Evolutionary conservation across 1,140 invertebrate species (phyloP), one percentile per base, ranked within the genome.

Genomic region (Octopus sinensis): DNA sequence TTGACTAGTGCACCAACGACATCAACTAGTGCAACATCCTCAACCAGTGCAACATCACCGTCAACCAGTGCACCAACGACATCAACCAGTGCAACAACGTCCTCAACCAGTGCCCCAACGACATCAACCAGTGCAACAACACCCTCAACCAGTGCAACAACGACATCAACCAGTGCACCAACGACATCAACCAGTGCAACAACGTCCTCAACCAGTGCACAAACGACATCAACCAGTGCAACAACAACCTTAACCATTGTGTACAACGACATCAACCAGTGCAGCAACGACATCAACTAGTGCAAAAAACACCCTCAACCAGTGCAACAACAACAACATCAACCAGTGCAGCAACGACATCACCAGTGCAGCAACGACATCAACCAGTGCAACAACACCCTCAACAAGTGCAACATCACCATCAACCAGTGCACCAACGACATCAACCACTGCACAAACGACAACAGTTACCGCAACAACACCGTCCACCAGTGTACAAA

Each of bases 151-250:
- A 62, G 7, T 62, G 17, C 68, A 71, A 4, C 68, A 71, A 5
- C 68, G 30, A 13, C 68, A 71, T 23, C 68, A 6, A 23, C 5
- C 5, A 71, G 13, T 9, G 30, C 68, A 71, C 5, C 5, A n/a
- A 4, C 5, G 5, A 71, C 4, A 71, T n/a, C 68, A 71, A 13
- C 5, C 0, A 4, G 4, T 7, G 13, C 12, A 71, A 23, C 17
- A 23, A 6, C 68, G 4, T n/a, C 68, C 5, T 7, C 5, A 71
- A 4, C 51, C 71, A 71, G 17, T 80, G 68, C 75, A 56, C 52
- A 6, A 80, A 68, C 75, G 83, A n/a, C 62, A 23, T 56, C 51
- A 83, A 53, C 54, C 68, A 52, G 53, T 23, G 23, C 23, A 23
- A 23, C 23, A 6, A 71, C 13, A 51, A 17, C 76, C 56, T 17